These are phyloP conservation scores for Nomada ferruginata DNA, from an alignment of 2,888 invertebrate species.

Conservation along the genomic window DNA sequence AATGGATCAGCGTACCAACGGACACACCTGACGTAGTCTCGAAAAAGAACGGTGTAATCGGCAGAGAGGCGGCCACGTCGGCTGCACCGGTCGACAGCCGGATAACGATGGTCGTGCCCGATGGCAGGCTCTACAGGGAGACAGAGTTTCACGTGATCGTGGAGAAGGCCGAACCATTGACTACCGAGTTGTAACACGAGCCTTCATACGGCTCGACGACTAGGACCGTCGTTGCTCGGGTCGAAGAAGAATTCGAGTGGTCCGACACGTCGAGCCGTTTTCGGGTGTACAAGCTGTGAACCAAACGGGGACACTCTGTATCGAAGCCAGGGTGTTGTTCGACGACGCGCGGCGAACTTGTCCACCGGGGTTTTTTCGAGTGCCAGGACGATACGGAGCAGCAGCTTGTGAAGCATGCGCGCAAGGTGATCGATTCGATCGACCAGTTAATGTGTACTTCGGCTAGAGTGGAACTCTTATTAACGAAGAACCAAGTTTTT, in stretches of 20 bases:
- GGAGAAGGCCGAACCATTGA: constrained; percentile 92
- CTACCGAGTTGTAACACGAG: constrained; percentile 89
- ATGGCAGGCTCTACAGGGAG: constrained; percentile 92
- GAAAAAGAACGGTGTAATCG: constrained; percentile 86
- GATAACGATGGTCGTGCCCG: constrained; percentile 89
- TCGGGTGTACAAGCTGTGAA: constrained; percentile 74
- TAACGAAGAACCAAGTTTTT: constrained; percentile 41
- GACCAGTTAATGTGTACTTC: not conserved
- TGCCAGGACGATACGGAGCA: constrained; percentile 1
- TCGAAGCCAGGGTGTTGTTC: constrained; percentile 20
- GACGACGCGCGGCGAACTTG: constrained; percentile 14
- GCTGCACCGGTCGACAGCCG: constrained; percentile 79
- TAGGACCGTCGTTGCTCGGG: constrained; percentile 60
- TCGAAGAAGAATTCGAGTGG: constrained; percentile 64
- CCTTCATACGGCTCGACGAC: constrained; percentile 72
- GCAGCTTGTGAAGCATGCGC: constrained; percentile 19
- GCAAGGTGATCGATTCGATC: not conserved
- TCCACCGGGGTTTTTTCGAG: constrained; percentile 9
- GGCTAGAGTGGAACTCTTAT: constrained; percentile 4
- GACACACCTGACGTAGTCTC: constrained; percentile 81
- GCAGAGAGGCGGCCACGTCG: constrained; percentile 71
- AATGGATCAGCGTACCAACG: constrained; percentile 82
- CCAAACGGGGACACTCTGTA: constrained; percentile 4
- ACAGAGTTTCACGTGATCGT: constrained; percentile 94
- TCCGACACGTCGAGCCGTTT: constrained; percentile 68